Evolutionary conservation across 2,888 invertebrate genomes (phyloP).

Genomic region (Rotaria socialis): DNA sequence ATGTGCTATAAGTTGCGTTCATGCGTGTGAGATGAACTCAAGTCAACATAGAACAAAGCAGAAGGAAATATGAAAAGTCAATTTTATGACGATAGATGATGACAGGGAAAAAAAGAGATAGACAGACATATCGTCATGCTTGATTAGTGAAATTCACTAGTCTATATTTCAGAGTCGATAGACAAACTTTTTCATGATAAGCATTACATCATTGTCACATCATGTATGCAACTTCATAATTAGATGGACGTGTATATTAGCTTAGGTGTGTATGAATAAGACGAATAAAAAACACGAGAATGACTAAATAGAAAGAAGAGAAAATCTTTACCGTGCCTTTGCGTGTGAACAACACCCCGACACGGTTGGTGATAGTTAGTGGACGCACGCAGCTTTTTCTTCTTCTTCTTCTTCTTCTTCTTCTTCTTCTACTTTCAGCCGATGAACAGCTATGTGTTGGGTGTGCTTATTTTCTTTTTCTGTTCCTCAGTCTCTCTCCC

Average conservation of each 20-base stretch:
- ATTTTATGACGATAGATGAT: background rate
- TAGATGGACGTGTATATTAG: background rate
- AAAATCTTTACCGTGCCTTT: background rate
- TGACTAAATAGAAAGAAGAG: background rate
- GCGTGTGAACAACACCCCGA: constrained; percentile 5
- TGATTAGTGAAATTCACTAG: background rate
- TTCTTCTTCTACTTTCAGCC: background rate
- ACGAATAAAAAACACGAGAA: background rate
- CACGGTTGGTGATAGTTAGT: constrained; percentile 15
- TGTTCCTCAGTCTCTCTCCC: background rate
- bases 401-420: background rate
- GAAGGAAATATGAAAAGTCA: constrained; percentile 28
- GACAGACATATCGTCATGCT: constrained; percentile 21
- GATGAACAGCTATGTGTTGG: constrained; percentile 1
- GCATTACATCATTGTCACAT: constrained; percentile 6
- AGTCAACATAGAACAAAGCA: background rate
- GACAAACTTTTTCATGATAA: constrained; percentile 1
- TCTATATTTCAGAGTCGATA: constrained; percentile 23
- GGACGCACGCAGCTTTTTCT: background rate
- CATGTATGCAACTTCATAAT: constrained; percentile 11
- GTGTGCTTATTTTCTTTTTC: background rate
- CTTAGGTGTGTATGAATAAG: background rate
- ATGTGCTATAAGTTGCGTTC: background rate
- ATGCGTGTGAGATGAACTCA: constrained; percentile 19
- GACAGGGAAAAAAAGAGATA: background rate